phyloP scores from a whole-genome alignment of 2,888 invertebrate genomes.

The Watsonalla cultraria region DNA sequence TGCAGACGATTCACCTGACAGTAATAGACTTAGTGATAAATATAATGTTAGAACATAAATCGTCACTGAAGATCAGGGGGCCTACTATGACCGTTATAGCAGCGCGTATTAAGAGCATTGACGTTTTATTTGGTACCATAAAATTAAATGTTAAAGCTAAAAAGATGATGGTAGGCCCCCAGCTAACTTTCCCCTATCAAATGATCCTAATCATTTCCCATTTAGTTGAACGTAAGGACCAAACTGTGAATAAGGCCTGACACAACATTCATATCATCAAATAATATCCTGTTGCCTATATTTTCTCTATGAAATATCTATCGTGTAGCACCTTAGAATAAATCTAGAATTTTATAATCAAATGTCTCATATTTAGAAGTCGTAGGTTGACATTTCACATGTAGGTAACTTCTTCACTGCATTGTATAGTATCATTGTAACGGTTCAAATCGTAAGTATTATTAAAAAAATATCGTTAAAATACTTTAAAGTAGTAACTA shows the following conservation, averaged over 20 bases:
- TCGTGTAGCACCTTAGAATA: constrained; percentile 31
- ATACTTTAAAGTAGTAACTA: constrained; percentile 5
- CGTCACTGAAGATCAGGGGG: background rate
- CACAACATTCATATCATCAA: constrained; percentile 57
- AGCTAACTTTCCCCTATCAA: too few species aligned
- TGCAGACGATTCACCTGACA: constrained; percentile 70
- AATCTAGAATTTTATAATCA: constrained; percentile 40
- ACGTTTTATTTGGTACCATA: too few species aligned
- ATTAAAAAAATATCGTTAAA: background rate
- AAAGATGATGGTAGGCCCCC: too few species aligned
- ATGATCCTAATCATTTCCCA: constrained; percentile 15
- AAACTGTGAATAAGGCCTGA: constrained; percentile 50
- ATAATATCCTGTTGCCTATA: constrained; percentile 21
- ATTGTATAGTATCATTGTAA: constrained; percentile 18
- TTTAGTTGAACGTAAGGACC: constrained; percentile 60
- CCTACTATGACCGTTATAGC: too few species aligned
- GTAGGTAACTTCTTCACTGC: constrained; percentile 9
- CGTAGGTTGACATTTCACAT: constrained; percentile 17
- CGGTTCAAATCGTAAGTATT: background rate
- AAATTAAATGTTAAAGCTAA: too few species aligned
- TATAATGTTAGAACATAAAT: constrained; percentile 57
- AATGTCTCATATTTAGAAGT: constrained; percentile 18
- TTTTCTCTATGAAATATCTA: constrained; percentile 24
- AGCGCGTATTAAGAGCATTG: too few species aligned
- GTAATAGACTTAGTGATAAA: constrained; percentile 61